phyloP scores from a whole-genome alignment of 2,797 vertebrate species.

The Centropyge bicolor region DNA sequence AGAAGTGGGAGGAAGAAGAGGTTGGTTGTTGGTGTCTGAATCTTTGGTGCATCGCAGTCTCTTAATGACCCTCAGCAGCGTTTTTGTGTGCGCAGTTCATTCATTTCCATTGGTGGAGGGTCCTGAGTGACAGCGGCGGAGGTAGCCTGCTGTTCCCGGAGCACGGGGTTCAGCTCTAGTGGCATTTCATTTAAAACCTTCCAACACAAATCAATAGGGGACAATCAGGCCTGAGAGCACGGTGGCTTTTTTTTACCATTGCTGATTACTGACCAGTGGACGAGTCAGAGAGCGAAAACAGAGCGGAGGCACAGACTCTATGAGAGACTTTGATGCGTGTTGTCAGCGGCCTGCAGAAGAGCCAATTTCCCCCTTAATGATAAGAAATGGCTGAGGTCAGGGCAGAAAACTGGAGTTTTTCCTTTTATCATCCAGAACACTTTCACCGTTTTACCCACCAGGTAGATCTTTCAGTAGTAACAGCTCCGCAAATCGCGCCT shows the following conservation, averaged over 20 bases:
- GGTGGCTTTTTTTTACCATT: slow-evolving; percentile 22
- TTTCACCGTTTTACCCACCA: background rate
- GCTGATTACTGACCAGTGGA: slow-evolving; percentile 29
- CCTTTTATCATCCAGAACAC: background rate
- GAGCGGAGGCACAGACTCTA: background rate
- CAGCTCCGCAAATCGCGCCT: background rate
- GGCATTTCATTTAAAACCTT: slow-evolving; percentile 56
- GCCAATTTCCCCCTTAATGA: slow-evolving; percentile 4
- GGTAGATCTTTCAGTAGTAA: background rate
- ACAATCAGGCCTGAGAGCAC: slow-evolving; percentile 41
- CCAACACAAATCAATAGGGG: slow-evolving; percentile 50
- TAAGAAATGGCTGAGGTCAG: slow-evolving; percentile 9
- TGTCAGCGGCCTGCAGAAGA: background rate
- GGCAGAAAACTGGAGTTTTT: background rate
- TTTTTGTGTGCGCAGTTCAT: slow-evolving; percentile 17
- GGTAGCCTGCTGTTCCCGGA: slow-evolving; percentile 25
- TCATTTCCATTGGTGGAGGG: slow-evolving; percentile 14
- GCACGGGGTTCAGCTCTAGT: slow-evolving; percentile 17
- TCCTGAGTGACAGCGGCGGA: slow-evolving; percentile 42
- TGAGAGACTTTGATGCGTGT: background rate
- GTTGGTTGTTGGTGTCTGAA: background rate
- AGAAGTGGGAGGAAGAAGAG: background rate
- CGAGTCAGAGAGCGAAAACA: too few relatives aligned
- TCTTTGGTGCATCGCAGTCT: slow-evolving; percentile 1
- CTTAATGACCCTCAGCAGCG: slow-evolving; percentile 33